Conservation (phyloP, 2,888 invertebrate species). For the Drepana falcataria region DNA sequence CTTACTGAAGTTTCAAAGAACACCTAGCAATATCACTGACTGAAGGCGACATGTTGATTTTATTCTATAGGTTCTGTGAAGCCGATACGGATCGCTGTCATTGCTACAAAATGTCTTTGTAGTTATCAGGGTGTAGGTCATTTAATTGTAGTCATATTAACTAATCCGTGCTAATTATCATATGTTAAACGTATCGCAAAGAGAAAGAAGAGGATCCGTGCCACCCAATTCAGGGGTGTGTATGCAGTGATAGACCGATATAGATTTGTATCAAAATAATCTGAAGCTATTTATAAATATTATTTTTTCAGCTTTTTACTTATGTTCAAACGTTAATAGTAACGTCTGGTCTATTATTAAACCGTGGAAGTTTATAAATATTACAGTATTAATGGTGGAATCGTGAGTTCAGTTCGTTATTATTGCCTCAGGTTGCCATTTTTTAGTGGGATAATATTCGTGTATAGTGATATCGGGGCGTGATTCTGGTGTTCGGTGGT, state of each 20-base stretch:
- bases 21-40: constrained; percentile 64
- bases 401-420: constrained; percentile 60
- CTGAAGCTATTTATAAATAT: constrained; percentile 79
- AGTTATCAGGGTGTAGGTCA: constrained; percentile 78
- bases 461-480: constrained; percentile 66
- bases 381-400: constrained; percentile 70
- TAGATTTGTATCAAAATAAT: constrained; percentile 79
- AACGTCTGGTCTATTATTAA: constrained; percentile 77
- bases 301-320: constrained; percentile 78
- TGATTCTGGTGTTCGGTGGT: constrained; percentile 35
- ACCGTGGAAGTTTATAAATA: constrained; percentile 77
- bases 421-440: constrained; percentile 74
- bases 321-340: constrained; percentile 78
- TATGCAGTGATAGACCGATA: constrained; percentile 73
- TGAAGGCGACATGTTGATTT: constrained; percentile 78
- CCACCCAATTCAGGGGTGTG: constrained; percentile 77
- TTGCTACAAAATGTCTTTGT: constrained; percentile 78
- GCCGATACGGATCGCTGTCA: constrained; percentile 78
- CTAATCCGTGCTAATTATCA: constrained; percentile 68
- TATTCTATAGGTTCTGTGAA: constrained; percentile 76
- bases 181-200: constrained; percentile 58
- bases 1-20: constrained; percentile 57
- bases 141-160: constrained; percentile 66
- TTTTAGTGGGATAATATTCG: constrained; percentile 65
- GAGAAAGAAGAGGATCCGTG: constrained; percentile 69